A percentile compares a stretch with the other conserved stretches of the same genome.
These are phyloP conservation scores for Timema podura DNA, from an alignment of 2,888 invertebrate species.

Conservation along the genomic window DNA sequence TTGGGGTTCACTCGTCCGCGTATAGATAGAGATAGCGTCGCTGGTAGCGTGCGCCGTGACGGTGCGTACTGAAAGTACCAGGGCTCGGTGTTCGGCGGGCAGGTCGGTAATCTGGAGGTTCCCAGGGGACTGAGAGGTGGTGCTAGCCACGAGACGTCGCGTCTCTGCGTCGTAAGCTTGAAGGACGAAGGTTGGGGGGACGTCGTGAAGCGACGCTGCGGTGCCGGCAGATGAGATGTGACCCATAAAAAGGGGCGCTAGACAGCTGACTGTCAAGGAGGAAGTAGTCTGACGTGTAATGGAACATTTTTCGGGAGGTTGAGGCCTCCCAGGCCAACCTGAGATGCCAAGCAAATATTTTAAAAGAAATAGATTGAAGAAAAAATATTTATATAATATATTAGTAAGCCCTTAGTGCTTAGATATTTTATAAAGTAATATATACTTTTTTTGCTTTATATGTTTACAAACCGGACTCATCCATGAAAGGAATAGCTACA, in stretches of 20 bases:
- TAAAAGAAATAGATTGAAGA: too few species aligned
- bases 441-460: too few species aligned
- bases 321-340: conserved; percentile 37
- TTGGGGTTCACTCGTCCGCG: conserved; percentile 24
- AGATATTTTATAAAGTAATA: too few species aligned
- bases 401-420: too few species aligned
- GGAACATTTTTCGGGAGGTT: conserved; percentile 53
- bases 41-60: conserved; percentile 51
- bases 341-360: neutral
- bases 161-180: conserved; percentile 53
- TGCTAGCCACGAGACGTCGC: conserved; percentile 49
- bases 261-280: conserved; percentile 48
- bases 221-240: neutral
- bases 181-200: conserved; percentile 47
- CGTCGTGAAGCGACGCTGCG: conserved; percentile 42
- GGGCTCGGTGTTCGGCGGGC: conserved; percentile 43
- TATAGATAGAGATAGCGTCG: conserved; percentile 42
- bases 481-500: too few species aligned
- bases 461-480: too few species aligned
- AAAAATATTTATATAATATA: too few species aligned
- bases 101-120: conserved; percentile 48
- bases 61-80: conserved; percentile 50
- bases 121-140: conserved; percentile 48
- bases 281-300: conserved; percentile 47
- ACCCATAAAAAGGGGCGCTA: neutral